Base-by-base conservation (phyloP, 2,797 vertebrate species). In the Gambelia wislizenii region DNA sequence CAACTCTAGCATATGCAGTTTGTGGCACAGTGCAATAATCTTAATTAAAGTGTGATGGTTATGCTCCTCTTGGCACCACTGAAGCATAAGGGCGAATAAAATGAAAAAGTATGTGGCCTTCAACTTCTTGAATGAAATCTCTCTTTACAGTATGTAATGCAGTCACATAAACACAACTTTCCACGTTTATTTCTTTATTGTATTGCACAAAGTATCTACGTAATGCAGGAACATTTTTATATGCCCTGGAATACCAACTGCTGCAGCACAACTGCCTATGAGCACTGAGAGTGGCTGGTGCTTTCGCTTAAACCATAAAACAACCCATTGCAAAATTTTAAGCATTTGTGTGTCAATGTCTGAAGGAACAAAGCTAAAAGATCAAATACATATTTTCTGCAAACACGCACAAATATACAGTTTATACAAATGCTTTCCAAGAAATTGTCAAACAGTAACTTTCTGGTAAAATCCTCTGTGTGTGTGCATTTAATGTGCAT, bases 201-300 rank as follows among this genome's bases (percentile, higher is more conserved):
- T 96, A 96, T 96, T 96, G 96, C 92, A 97, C 95, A 95, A 96
- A 92, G 52, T 94, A 96, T 93, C 95, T 95, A 96, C 90, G 96
- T 91, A 97, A 95, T 94, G 91, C 84, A 95, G 77, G 93, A 94
- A 95, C 86, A 92, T 95, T 95, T 92, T 94, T 94, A 95, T 89
- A 91, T 94, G 96, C 95, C 18, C 95, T 95, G 90, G 94, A 94
- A 94, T 92, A 95, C 94, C 86, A 92, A 27, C 81, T 92, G 93
- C 87, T 94, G 92, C 91, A 95, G 91, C 92, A 95, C 95, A 93
- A 91, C 93, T 94, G 96, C 93, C 47, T 92, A 95, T 88, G 95
- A 96, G 94, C 92, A 72, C 94, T 85, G 69, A 94, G 95, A 96
- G 91, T 92, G 94, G 95, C 90, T 91, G 96, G 96, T 95, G 96